A percentile compares a stretch with the other conserved stretches of the same genome.
Evolutionary conservation across 1,140 invertebrate genomes (phyloP).

Genomic region (Atta cephalotes): DNA sequence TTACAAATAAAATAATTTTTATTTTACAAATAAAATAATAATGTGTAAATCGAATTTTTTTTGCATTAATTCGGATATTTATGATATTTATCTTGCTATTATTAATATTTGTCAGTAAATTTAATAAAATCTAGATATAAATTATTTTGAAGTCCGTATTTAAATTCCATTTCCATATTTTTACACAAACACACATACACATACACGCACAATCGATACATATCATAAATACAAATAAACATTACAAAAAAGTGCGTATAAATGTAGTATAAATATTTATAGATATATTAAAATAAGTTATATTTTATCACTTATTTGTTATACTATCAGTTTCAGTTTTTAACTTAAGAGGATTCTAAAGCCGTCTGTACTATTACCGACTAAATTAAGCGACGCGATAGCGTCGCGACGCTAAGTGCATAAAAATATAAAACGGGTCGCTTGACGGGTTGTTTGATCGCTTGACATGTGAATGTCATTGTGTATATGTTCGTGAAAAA

Average conservation of each 20-base stretch:
- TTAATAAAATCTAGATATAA: not conserved
- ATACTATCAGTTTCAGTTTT: not conserved
- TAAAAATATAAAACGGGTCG: too few relatives aligned
- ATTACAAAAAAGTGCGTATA: not conserved
- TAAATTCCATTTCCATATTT: conserved; percentile 5
- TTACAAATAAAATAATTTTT: not conserved
- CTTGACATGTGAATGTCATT: too few relatives aligned
- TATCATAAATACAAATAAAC: not conserved
- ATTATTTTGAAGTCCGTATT: conserved; percentile 7
- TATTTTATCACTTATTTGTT: not conserved
- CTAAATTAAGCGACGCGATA: too few relatives aligned
- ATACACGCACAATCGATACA: not conserved
- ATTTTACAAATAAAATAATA: not conserved
- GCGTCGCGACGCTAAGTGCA: too few relatives aligned
- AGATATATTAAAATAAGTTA: conserved; percentile 9
- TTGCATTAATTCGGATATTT: not conserved
- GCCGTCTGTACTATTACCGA: too few relatives aligned
- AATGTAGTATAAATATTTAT: not conserved
- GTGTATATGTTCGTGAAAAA: too few relatives aligned
- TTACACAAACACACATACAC: too few relatives aligned
- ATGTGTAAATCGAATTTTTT: not conserved
- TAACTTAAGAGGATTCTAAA: not conserved
- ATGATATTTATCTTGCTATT: not conserved
- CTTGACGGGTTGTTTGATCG: too few relatives aligned
- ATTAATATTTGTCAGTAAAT: not conserved